A percentile compares a stretch with the other conserved stretches of the same genome.
These are phyloP conservation scores for Drosophila miranda DNA, from an alignment of 1,140 invertebrate genomes.

Conservation along the genomic window DNA sequence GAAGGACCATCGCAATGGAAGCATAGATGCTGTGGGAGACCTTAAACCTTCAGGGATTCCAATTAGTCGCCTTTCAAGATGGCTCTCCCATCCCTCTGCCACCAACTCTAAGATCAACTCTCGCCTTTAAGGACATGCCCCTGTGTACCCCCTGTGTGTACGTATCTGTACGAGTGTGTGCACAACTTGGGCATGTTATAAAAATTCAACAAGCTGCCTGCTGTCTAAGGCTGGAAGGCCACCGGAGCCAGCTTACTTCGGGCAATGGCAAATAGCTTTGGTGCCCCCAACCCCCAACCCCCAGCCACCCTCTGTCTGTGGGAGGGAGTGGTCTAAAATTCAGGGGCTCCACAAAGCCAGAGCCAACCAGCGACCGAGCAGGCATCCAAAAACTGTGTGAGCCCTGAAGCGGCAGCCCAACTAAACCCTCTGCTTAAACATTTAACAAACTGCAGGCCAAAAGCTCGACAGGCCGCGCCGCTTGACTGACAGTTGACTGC, in stretches of 20 bases:
- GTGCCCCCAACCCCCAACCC: too few species aligned
- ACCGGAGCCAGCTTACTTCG: constrained; percentile 42
- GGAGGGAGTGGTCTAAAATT: constrained; percentile 4
- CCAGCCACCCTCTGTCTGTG: neutral
- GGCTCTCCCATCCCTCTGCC: too few species aligned
- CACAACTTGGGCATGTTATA: constrained; percentile 63
- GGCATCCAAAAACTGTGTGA: constrained; percentile 20
- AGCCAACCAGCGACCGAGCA: constrained; percentile 3
- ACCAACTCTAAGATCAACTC: neutral
- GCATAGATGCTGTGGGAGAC: too few species aligned
- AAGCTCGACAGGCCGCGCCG: constrained; percentile 70
- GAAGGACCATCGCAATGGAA: too few species aligned
- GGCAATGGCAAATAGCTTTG: constrained; percentile 42
- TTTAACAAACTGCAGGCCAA: constrained; percentile 77
- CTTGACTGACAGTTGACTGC: constrained; percentile 73
- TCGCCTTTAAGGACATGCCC: constrained; percentile 7
- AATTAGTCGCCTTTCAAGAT: too few species aligned
- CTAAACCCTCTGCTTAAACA: constrained; percentile 74
- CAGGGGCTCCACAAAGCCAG: constrained; percentile 6
- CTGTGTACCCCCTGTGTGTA: neutral
- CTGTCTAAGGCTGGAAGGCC: constrained; percentile 36
- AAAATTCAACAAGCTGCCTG: constrained; percentile 69
- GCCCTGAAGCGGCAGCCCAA: constrained; percentile 41
- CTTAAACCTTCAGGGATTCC: too few species aligned
- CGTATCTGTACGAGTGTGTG: constrained; percentile 16